Conservation (phyloP, 2,797 vertebrate species). For the Hypotaenidia philippensis region DNA sequence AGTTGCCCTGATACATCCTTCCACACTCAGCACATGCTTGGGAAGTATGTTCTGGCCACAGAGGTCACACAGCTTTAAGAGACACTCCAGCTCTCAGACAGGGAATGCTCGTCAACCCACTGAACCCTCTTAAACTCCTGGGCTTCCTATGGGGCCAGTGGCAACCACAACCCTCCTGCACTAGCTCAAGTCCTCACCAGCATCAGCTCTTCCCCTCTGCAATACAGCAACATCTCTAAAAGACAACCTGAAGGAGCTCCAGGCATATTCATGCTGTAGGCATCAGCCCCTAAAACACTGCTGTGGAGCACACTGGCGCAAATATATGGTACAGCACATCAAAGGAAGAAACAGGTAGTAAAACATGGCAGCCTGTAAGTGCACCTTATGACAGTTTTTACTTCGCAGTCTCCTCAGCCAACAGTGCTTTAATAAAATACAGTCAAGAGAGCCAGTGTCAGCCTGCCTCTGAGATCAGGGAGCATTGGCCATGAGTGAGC, state of each 20-base stretch:
- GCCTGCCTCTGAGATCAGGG: not conserved
- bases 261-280: not conserved
- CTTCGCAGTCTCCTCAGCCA: not conserved
- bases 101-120: not conserved
- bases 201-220: not conserved
- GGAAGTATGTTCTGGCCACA: not conserved
- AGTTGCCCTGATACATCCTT: not conserved
- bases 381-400: not conserved
- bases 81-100: rapidly evolving
- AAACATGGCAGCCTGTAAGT: not conserved
- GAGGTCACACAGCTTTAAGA: not conserved
- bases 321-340: rapidly evolving
- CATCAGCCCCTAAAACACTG: not conserved
- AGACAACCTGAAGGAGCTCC: not conserved
- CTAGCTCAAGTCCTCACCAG: not conserved
- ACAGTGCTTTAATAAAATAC: not conserved
- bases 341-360: not conserved
- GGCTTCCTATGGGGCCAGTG: rapidly evolving
- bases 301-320: not conserved
- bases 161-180: not conserved
- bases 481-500: not conserved
- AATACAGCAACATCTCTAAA: not conserved
- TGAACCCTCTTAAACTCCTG: rapidly evolving
- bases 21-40: not conserved
- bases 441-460: not conserved